Evolutionary conservation across 1,140 invertebrate species (phyloP).

Genomic region (Magallana gigas): DNA sequence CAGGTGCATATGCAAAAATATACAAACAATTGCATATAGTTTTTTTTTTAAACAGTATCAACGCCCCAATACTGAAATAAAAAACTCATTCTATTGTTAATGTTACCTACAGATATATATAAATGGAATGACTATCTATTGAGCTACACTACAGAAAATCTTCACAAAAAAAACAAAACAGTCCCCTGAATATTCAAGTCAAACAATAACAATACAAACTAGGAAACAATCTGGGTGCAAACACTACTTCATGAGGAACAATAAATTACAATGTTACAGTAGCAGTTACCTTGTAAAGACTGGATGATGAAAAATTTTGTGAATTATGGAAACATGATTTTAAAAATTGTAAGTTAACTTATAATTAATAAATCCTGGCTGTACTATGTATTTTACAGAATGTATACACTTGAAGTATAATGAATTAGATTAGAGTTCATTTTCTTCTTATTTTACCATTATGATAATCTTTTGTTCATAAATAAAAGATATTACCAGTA

Average conservation of each 20-base stretch:
- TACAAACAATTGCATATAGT: too few species aligned
- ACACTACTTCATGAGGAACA: background rate
- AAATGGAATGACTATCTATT: constrained; percentile 29
- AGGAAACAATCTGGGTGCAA: background rate
- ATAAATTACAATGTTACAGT: background rate
- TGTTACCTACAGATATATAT: background rate
- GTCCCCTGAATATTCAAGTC: background rate
- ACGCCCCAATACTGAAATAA: background rate
- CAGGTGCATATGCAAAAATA: too few species aligned
- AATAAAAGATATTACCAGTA: too few species aligned
- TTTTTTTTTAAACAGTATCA: too few species aligned
- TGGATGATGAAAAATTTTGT: background rate
- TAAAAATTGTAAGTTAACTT: background rate
- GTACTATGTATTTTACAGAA: background rate
- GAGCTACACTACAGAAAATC: constrained; percentile 8
- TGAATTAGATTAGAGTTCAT: too few species aligned
- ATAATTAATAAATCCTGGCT: background rate
- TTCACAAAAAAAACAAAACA: background rate
- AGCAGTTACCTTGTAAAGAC: background rate
- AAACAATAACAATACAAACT: background rate
- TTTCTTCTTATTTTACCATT: too few species aligned
- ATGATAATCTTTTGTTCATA: too few species aligned
- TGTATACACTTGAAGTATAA: background rate
- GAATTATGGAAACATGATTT: background rate
- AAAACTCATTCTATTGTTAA: background rate